Percentiles rank a stretch among this genome's conserved stretches.
Conservation (phyloP, 2,888 invertebrate species). For the Alcis repandata region DNA sequence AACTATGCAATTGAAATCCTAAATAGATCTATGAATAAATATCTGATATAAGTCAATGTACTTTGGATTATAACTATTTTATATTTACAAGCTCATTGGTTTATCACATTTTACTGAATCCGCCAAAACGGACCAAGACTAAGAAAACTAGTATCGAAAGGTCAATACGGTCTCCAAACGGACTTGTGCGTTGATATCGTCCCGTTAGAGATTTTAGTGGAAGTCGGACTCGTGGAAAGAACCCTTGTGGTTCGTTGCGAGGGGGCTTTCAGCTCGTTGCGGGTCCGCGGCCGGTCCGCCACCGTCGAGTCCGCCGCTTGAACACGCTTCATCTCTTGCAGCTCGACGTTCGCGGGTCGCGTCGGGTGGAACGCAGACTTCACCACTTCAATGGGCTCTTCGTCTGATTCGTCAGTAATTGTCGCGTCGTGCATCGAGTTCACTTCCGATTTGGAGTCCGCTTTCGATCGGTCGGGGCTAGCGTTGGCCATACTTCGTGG, state of each 20-base stretch:
- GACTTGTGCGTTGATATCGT: conserved; percentile 88
- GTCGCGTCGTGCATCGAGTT: conserved; percentile 88
- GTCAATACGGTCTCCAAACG: conserved; percentile 92
- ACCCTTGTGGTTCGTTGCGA: conserved; percentile 82
- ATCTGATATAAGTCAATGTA: conserved; percentile 71
- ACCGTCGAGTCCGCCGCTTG: conserved; percentile 88
- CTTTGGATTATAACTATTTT: conserved; percentile 71
- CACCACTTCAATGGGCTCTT: conserved; percentile 91
- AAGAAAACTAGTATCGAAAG: conserved; percentile 59
- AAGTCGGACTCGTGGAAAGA: conserved; percentile 80
- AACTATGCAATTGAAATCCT: conserved; percentile 59
- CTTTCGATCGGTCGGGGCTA: conserved; percentile 82
- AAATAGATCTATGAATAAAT: conserved; percentile 75
- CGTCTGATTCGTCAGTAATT: conserved; percentile 88
- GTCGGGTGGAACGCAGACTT: conserved; percentile 92
- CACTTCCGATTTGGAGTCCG: conserved; percentile 87
- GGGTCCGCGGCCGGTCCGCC: conserved; percentile 77
- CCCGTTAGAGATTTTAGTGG: conserved; percentile 87
- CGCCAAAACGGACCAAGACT: conserved; percentile 60
- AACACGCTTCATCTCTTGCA: conserved; percentile 84
- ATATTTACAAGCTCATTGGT: conserved; percentile 85
- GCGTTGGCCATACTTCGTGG: conserved; percentile 78
- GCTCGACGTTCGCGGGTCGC: conserved; percentile 85
- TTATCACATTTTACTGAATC: conserved; percentile 82
- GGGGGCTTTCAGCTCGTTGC: conserved; percentile 88